These are phyloP conservation scores for Melieria picta DNA, from an alignment of 2,888 invertebrate species.

Conservation along the genomic window DNA sequence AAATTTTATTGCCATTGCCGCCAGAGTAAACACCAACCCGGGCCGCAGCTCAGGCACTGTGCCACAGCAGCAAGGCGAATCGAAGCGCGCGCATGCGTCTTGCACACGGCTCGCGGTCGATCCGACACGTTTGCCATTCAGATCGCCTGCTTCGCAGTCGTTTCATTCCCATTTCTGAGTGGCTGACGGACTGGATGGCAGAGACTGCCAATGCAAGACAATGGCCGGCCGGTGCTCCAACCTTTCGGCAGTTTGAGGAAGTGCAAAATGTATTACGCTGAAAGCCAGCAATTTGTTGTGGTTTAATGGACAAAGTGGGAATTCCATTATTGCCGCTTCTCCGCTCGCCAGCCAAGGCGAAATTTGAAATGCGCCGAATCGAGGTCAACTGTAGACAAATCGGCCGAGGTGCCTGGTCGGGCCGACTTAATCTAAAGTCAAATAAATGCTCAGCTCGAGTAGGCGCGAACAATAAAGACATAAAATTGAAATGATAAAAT, in stretches of 20 bases:
- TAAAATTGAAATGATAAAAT: not conserved
- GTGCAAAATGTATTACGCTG: constrained; percentile 16
- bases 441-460: too few relatives aligned
- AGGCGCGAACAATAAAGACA: not conserved
- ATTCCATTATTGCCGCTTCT: not conserved
- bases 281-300: constrained; percentile 32
- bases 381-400: too few relatives aligned
- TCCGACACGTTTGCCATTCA: not conserved
- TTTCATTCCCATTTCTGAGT: not conserved
- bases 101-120: not conserved
- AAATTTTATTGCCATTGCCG: constrained; percentile 8
- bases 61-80: not conserved
- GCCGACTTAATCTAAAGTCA: too few relatives aligned
- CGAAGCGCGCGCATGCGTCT: not conserved
- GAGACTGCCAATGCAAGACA: not conserved
- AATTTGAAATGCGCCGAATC: too few relatives aligned
- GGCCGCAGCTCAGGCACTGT: not conserved
- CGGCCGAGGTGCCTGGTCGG: too few relatives aligned
- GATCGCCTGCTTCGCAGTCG: not conserved
- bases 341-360: too few relatives aligned
- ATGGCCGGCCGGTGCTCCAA: not conserved
- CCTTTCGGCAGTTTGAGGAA: not conserved
- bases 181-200: not conserved
- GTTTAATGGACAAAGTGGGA: constrained; percentile 16
- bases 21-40: not conserved